Evolutionary conservation across 2,888 invertebrate genomes (phyloP), one percentile per base, ranked within the genome.

Genomic region (Napeogenes sylphis): DNA sequence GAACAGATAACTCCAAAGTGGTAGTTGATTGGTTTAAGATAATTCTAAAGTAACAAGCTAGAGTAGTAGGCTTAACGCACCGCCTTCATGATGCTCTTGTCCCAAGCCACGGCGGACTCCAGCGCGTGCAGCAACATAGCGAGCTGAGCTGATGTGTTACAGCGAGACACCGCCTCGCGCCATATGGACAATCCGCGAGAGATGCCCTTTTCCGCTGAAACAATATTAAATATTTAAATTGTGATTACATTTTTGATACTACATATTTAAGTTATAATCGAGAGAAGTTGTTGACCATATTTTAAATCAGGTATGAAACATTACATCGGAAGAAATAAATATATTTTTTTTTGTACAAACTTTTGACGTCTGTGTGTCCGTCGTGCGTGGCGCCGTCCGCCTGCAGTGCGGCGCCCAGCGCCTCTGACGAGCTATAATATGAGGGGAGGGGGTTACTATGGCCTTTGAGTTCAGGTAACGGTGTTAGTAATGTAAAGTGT

Each of bases 51-150:
- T 21, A 21, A 21, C 21, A 21, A 21, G 21, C 21, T 21, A 21
- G 21, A 21, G 21, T 21, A 21, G 21, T 21, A 1, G 1, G 21
- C 21, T n/a, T 14, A 13, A 95, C 97, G 94, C 92, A 98, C 98
- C 91, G 98, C 99, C 93, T 98, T 98, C 98, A 99, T 98, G 80
- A 98, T 97, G 91, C 98, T 98, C 91, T 98, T 98, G 90, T 99
- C 99, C 99, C 99, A 99, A 47, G 98, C 98, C 75, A 99, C 97
- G 80, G 95, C 96, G 2, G 95, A 94, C 81, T 98, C 98, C 70
- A 99, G 90, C 75, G 97, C 95, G 77, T 97, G 95, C 64, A 98
- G 92, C 73, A 96, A 95, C 94, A 98, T 95, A 33, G 77, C 76
- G 5, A 77, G 68, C 80, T 99, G 98, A 0, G 98, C 96, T 0